Evolutionary conservation across 2,888 invertebrate species (phyloP), one percentile per base, ranked within the genome.

Genomic region (Macrophya alboannulata): DNA sequence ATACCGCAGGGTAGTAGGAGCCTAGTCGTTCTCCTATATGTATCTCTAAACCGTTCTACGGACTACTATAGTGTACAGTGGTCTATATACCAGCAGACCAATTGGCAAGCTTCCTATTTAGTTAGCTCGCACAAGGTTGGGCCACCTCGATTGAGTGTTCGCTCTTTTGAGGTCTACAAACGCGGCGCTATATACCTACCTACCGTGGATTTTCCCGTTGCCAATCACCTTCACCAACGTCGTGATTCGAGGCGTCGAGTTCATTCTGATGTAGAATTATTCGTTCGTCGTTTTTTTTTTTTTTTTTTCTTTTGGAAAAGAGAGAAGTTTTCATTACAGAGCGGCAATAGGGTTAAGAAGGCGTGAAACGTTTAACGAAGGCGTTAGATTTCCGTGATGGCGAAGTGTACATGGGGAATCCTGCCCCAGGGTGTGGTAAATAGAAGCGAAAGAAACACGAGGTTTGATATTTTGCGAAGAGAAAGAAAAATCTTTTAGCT

Each of bases 51-150:
- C 68, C 68, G 68, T 37, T 37, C 37, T 68, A 68, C 37, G 68
- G 68, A 37, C 68, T 68, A 37, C 37, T 68, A 37, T 6, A 31
- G 25, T 65, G n/a, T 68, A 37, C 10, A 31, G 21, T 37, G 37
- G n/a, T n/a, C n/a, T 12, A 31, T 31, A 55, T 37, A 51, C 77
- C 77, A 77, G 62, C 48, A 43, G 81, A 81, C 81, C 81, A 81
- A 81, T 62, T 81, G 81, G 43, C 81, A 62, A 43, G 81, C 62
- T 81, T 62, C 62, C 62, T 62, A 62, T 77, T 55, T n/a, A 37
- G 77, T 51, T 77, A 48, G 17, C 1, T 55, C 51, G n/a, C 77
- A 15, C 25, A 37, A 25, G 5, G 48, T 77, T 77, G 55, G 37
- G 8, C 77, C 55, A 48, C 51, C 55, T 31, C 37, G 55, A 77